These are phyloP conservation scores for Ranitomeya variabilis DNA, from an alignment of 2,113 vertebrate species.

Conservation along the genomic window DNA sequence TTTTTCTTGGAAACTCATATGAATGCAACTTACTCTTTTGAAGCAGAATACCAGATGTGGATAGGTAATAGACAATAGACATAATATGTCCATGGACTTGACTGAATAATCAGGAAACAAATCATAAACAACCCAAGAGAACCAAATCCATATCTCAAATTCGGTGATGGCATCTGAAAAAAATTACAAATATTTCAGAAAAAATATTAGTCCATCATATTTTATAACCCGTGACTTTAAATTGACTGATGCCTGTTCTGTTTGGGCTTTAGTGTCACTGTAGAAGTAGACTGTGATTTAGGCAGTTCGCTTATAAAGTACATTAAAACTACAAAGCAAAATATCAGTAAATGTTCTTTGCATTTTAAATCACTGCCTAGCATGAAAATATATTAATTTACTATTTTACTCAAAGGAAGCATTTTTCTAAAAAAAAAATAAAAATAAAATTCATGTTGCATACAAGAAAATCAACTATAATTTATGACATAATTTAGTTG, in stretches of 20 bases:
- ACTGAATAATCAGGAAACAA: constrained; percentile 85
- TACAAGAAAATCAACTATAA: constrained; percentile 15
- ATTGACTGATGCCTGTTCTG: no score
- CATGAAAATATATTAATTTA: neutral
- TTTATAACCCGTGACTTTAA: no score
- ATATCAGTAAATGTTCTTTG: neutral
- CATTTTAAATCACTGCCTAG: constrained; percentile 11
- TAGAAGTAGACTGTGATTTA: neutral
- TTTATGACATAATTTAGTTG: constrained; percentile 45
- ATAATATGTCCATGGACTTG: constrained; percentile 88
- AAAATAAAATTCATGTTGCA: neutral
- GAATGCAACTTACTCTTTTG: constrained; percentile 85
- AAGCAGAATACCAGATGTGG: constrained; percentile 87
- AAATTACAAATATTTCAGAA: neutral
- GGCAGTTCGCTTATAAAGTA: neutral
- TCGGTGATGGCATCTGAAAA: constrained; percentile 72
- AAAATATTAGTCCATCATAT: neutral
- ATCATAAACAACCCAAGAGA: constrained; percentile 71
- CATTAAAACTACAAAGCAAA: neutral
- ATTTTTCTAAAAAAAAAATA: neutral
- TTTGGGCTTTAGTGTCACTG: neutral
- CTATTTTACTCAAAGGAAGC: neutral
- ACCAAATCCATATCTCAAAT: constrained; percentile 70
- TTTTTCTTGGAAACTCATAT: neutral
- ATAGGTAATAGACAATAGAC: constrained; percentile 91